Evolutionary conservation across 2,797 vertebrate genomes (phyloP), one percentile per base, ranked within the genome.

Genomic region (Streptopelia turtur): DNA sequence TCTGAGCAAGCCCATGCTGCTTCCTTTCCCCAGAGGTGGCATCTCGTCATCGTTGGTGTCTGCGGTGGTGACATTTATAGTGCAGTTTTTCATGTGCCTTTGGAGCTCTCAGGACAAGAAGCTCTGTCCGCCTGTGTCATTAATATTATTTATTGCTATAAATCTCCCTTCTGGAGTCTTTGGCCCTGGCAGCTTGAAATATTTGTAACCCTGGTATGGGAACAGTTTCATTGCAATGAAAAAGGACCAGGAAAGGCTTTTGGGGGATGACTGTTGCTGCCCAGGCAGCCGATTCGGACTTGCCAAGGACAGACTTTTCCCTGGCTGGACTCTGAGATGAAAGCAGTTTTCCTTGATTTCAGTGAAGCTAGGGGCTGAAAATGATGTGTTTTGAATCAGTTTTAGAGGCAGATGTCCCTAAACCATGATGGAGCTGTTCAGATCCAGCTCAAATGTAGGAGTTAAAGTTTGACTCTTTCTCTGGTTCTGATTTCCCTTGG

Each of bases 131-230:
- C 92, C 71, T 50, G 92, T 95, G 95, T 92, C 96, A 95, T 94
- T 95, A 95, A 93, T 92, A 95, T 95, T 94, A 97, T 96, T 97
- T 97, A 95, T 95, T 93, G 94, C 94, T 93, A 95, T 95, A 96
- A 95, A 96, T 97, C 92, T 96, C 83, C 87, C 71, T 95, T 86
- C 83, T 96, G 94, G 94, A 97, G 92, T 80, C 88, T 97, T 95
- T 95, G 92, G 95, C 92, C 87, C 89, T 91, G 95, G 89, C 95
- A 95, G 87, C 49, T 93, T 95, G 93, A 96, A 87, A 95, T 95
- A 94, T 97, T 92, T 95, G 89, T 91, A 89, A 94, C 94, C 60
- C 90, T 90, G 88, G 14, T 89, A 21, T 5, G 60, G 94, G 80
- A 70, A 94, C 63, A 70, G 86, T 39, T 93, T 91, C 87, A 95